A percentile compares a stretch with the other conserved stretches of the same genome.
Evolutionary conservation across 2,888 invertebrate genomes (phyloP).

Genomic region (Girardia tigrina): DNA sequence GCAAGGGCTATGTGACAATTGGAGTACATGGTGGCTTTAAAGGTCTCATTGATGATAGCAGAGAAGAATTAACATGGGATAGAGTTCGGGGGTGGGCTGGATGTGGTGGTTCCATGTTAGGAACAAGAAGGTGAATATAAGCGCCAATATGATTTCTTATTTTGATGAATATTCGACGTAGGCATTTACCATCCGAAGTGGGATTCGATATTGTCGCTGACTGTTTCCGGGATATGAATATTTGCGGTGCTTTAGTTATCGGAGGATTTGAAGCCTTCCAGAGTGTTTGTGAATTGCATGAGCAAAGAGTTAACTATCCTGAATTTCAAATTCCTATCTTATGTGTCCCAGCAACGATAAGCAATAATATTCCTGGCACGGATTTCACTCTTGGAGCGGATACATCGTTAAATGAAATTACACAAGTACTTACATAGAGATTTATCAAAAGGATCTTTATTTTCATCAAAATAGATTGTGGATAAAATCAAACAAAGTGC

Average conservation of each 20-base stretch:
- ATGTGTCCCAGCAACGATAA: slow-evolving; percentile 88
- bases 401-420: slow-evolving; percentile 89
- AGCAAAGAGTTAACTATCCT: slow-evolving; percentile 61
- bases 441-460: too few relatives aligned
- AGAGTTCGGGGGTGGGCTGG: slow-evolving; percentile 93
- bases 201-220: slow-evolving; percentile 66
- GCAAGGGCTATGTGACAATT: slow-evolving; percentile 77
- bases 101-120: slow-evolving; percentile 84
- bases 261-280: slow-evolving; percentile 95
- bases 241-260: slow-evolving; percentile 56
- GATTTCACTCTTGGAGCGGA: slow-evolving; percentile 92
- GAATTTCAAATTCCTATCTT: slow-evolving; percentile 85
- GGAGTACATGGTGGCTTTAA: slow-evolving; percentile 89
- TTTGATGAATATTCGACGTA: slow-evolving; percentile 33
- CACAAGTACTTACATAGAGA: background rate
- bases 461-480: slow-evolving; percentile 42
- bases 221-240: slow-evolving; percentile 69
- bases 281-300: slow-evolving; percentile 64
- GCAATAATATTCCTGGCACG: slow-evolving; percentile 96
- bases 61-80: slow-evolving; percentile 61
- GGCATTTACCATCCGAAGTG: slow-evolving; percentile 58
- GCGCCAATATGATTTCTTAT: background rate
- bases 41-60: slow-evolving; percentile 73
- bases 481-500: slow-evolving; percentile 79
- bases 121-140: slow-evolving; percentile 67